Evolutionary conservation across 2,888 invertebrate genomes (phyloP), one percentile per base, ranked within the genome.

Genomic region (Microplitis manilae): DNA sequence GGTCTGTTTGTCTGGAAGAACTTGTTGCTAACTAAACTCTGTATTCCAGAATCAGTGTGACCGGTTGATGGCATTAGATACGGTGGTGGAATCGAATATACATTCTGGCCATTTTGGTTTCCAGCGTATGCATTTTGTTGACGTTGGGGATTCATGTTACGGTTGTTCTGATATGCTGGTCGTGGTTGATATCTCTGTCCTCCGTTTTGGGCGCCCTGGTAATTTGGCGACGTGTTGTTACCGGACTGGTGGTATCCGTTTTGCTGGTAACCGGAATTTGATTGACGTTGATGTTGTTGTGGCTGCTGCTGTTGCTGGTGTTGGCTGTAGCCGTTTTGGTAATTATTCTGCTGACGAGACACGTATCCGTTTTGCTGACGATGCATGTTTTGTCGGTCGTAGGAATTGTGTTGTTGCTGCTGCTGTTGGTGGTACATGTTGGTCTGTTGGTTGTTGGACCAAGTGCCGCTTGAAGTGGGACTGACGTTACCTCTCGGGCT

Each of bases 1-100:
- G 92, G 90, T 77, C 92, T 91, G 81, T 93, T 93, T 15, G 93
- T 93, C 84, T 94, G 94, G 91, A 94, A 95, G 92, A 94, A 95
- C 89, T 95, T 95, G 89, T 94, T 94, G 87, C 94, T 90, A 41
- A 92, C 91, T 82, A 92, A 89, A 65, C 91, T 91, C 83, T 92
- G 92, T 80, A 92, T 91, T 67, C 91, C 91, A 73, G 92, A 91
- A 75, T 90, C 90, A 1, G 88, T 86, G 65, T 85, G 87, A 2
- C 87, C 88, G 4, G 86, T 84, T n/a, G 89, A 86, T 76, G 90
- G 90, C 90, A 92, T 91, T 88, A 92, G 91, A 80, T 91, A 91
- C 7, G 91, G 91, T 64, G 84, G 90, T 9, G 91, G 90, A 83
- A 90, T 88, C 4, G 90, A 89, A 70, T 90, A 90, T 82, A 90